These are phyloP conservation scores for Oryzias celebensis DNA, from an alignment of 2,113 vertebrate genomes.

Conservation along the genomic window DNA sequence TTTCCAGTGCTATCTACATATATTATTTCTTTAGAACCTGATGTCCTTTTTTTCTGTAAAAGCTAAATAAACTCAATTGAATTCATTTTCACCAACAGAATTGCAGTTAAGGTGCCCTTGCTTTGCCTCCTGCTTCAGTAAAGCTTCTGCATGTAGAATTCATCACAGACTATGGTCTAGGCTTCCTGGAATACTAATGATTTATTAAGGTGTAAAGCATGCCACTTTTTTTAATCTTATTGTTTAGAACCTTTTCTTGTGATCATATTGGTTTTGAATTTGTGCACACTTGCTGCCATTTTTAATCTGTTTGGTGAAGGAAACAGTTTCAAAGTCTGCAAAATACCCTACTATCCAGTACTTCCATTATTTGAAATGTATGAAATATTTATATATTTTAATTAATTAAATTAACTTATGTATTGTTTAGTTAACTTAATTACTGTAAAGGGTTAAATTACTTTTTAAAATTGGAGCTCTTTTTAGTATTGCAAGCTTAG, in stretches of 20 bases:
- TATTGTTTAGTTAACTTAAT: no score
- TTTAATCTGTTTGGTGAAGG: not conserved
- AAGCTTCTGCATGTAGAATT: conserved; percentile 62
- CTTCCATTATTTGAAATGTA: no score
- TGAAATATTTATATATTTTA: no score
- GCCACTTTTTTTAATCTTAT: no score
- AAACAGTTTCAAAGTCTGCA: not conserved
- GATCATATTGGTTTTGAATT: not conserved
- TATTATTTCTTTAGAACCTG: no score
- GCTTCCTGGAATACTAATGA: conserved; percentile 60
- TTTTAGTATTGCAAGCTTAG: not conserved
- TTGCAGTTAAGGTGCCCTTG: conserved; percentile 68
- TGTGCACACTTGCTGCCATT: not conserved
- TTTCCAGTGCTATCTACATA: no score
- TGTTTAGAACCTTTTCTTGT: conserved; percentile 2
- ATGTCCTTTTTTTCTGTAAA: conserved; percentile 4
- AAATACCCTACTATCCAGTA: no score
- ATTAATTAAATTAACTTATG: no score
- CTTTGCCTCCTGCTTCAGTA: conserved; percentile 44
- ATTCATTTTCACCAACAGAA: conserved; percentile 41
- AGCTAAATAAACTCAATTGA: conserved; percentile 45
- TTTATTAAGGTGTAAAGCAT: conserved; percentile 30
- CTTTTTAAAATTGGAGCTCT: not conserved
- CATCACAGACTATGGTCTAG: conserved; percentile 46
- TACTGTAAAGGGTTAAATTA: not conserved